phyloP scores from a whole-genome alignment of 2,888 invertebrate genomes.

The Agriopis leucophaearia region DNA sequence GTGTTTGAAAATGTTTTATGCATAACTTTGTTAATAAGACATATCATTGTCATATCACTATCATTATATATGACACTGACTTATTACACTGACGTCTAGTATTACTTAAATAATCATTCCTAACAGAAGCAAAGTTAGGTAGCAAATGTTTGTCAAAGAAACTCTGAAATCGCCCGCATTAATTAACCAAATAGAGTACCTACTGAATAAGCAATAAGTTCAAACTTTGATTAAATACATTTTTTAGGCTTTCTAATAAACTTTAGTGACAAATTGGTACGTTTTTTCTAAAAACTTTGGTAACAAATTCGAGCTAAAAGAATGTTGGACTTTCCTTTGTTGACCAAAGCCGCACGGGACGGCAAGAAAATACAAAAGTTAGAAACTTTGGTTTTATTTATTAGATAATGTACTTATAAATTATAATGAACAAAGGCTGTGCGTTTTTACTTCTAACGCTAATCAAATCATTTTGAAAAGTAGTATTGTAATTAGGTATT shows the following conservation, averaged over 20 bases:
- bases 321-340: constrained; percentile 28
- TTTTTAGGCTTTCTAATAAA: constrained; percentile 21
- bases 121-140: not conserved
- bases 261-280: constrained; percentile 23
- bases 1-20: too few species aligned
- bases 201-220: constrained; percentile 22
- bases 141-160: not conserved
- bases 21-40: too few species aligned
- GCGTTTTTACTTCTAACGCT: not conserved
- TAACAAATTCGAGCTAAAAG: constrained; percentile 26
- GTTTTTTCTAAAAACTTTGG: constrained; percentile 29
- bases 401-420: constrained; percentile 13
- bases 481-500: too few species aligned
- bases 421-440: constrained; percentile 7
- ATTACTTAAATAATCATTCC: too few species aligned
- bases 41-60: too few species aligned
- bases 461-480: not conserved
- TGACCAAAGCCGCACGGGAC: constrained; percentile 25
- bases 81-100: too few species aligned
- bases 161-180: not conserved
- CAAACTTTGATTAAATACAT: constrained; percentile 23
- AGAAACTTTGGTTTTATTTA: constrained; percentile 36
- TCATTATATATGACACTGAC: too few species aligned
- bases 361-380: constrained; percentile 30
- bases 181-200: not conserved